Conservation (phyloP, 2,797 vertebrate species). For the Prionace glauca region DNA sequence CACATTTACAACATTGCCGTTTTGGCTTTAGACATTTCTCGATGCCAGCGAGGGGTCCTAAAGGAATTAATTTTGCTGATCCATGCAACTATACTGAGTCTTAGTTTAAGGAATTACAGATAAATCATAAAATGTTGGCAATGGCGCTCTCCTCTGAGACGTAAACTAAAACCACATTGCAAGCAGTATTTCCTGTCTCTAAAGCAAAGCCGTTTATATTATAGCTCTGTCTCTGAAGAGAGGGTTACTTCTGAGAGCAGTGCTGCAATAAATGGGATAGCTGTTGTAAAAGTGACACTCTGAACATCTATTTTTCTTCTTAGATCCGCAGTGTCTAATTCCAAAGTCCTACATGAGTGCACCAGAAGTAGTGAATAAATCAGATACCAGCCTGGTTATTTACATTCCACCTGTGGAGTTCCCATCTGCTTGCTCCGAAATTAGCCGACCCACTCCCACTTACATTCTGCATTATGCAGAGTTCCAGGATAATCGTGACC, state of each 20-base stretch:
- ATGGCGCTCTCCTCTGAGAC: neutral
- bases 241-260: slow-evolving; percentile 41
- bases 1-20: neutral
- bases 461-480: neutral
- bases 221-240: slow-evolving; percentile 41
- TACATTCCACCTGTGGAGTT: slow-evolving; percentile 30
- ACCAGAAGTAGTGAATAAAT: slow-evolving; percentile 39
- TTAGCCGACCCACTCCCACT: neutral
- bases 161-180: slow-evolving; percentile 44
- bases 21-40: neutral
- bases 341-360: slow-evolving; percentile 38
- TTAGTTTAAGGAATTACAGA: neutral
- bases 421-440: slow-evolving; percentile 21
- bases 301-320: slow-evolving; percentile 46
- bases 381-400: slow-evolving; percentile 35
- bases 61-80: neutral
- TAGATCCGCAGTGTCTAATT: slow-evolving; percentile 40
- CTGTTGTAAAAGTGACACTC: slow-evolving; percentile 47
- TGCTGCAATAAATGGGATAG: slow-evolving; percentile 43
- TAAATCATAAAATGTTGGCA: neutral
- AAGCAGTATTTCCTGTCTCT: slow-evolving; percentile 40
- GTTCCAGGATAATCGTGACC: neutral
- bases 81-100: neutral
- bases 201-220: slow-evolving; percentile 37
- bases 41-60: neutral